Conservation (phyloP, 1,140 invertebrate genomes). For the Bombus balteatus region DNA sequence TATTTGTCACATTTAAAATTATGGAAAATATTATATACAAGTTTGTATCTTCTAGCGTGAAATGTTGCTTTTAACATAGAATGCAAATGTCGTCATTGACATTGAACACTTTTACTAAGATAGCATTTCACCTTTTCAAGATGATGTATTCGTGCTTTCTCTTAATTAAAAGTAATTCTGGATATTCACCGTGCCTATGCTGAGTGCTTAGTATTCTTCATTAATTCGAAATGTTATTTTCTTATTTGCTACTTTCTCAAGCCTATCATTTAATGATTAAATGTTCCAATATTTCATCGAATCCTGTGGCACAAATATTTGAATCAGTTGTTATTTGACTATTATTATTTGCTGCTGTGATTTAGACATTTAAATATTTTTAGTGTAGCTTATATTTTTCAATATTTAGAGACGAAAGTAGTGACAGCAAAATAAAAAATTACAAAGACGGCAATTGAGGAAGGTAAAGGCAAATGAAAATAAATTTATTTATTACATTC, state of each 20-base stretch:
- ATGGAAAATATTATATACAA: neutral
- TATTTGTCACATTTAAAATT: neutral
- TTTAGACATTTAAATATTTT: neutral
- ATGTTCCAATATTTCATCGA: neutral
- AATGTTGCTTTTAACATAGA: neutral
- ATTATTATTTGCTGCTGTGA: neutral
- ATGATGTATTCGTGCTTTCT: neutral
- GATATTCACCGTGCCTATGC: neutral
- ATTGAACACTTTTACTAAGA: neutral
- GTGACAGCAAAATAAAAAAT: neutral
- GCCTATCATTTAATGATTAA: neutral
- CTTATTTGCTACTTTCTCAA: neutral
- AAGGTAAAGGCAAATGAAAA: neutral
- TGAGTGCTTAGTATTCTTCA: neutral
- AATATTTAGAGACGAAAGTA: neutral
- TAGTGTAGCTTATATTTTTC: neutral
- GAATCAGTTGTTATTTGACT: neutral
- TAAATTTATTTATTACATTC: neutral
- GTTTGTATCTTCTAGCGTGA: neutral
- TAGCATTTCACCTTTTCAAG: neutral
- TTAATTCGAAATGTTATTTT: neutral
- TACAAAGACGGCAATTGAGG: neutral
- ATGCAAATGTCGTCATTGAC: neutral
- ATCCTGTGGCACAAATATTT: neutral
- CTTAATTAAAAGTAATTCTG: neutral